Base-by-base conservation (phyloP, 2,888 invertebrate genomes). In the Galeruca laticollis region DNA sequence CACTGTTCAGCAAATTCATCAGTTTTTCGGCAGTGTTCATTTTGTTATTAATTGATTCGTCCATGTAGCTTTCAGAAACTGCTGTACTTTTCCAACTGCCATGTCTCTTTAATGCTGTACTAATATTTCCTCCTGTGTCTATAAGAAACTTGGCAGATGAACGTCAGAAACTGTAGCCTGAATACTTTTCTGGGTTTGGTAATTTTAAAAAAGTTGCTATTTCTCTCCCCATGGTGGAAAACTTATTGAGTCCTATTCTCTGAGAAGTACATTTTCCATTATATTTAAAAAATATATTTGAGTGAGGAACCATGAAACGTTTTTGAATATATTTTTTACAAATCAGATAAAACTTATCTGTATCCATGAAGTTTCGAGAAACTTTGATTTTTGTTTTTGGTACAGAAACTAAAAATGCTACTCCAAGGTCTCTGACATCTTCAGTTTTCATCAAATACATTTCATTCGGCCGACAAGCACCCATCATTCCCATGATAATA, bases 281-380 rank as follows among this genome's bases (percentile, higher is more conserved):
- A 67, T 70, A 10, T 69, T 47, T 59, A 74, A 74, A 63, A 74
- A 68, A 40, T 49, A 13, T 10, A 47, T 20, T 57, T 20, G 20
- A 52, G 37, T n/a, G 10, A 59, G 40, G 35, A 68, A 68, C 1
- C 72, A 54, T 18, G 62, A 56, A 35, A 13, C 33, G 3, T 49
- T 35, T 35, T 35, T 35, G 35, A 5, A 35, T 21, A 52, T 73
- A 71, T 11, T 56, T 68, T 37, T 67, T 67, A 60, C 47, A 66
- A 56, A 69, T 63, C 49, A 66, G 10, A 40, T 70, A 68, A 56
- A 63, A 71, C 9, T 40, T 40, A 13, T 60, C 68, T 2, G 54
- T 69, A 43, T 72, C 59, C n/a, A 65, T 64, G 51, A 73, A 75
- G 33, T 63, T 59, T 37, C 73, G 68, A 20, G 52, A n/a, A 37